A percentile compares a stretch with the other conserved stretches of the same genome.
Evolutionary conservation across 1,140 invertebrate species (phyloP).

Genomic region (Drosophila tristis): DNA sequence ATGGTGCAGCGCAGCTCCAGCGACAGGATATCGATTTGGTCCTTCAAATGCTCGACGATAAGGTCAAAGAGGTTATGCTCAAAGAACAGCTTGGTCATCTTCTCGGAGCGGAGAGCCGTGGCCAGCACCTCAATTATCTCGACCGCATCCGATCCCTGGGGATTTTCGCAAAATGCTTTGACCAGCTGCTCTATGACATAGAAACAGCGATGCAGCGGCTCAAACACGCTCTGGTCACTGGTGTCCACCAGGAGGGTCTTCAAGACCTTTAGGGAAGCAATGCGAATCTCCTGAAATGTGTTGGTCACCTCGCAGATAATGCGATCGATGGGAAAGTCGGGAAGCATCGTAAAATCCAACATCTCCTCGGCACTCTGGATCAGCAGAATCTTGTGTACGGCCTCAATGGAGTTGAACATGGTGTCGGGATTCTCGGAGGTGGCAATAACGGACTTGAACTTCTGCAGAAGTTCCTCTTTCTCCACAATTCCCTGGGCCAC

Average conservation of each 20-base stretch:
- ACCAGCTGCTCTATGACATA: conserved; percentile 71
- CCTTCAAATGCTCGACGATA: conserved; percentile 51
- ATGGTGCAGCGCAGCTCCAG: conserved; percentile 56
- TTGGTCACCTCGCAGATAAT: conserved; percentile 71
- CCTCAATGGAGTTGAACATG: conserved; percentile 64
- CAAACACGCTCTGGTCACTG: conserved; percentile 54
- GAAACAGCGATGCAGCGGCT: conserved; percentile 46
- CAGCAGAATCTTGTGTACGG: conserved; percentile 63
- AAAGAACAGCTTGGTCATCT: conserved; percentile 77
- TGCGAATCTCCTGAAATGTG: conserved; percentile 66
- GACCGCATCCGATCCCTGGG: conserved; percentile 34
- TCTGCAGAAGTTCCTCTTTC: conserved; percentile 56
- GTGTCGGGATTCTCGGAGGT: conserved; percentile 74
- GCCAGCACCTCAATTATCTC: conserved; percentile 70
- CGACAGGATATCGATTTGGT: conserved; percentile 23
- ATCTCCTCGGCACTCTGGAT: conserved; percentile 57
- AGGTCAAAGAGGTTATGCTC: conserved; percentile 77
- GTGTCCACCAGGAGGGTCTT: conserved; percentile 63
- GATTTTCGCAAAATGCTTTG: conserved; percentile 56
- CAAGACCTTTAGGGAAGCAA: conserved; percentile 56
- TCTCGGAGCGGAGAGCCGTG: conserved; percentile 68
- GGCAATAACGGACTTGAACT: conserved; percentile 53
- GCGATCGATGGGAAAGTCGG: conserved; percentile 67
- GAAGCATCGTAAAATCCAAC: conserved; percentile 49
- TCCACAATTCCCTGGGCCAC: conserved; percentile 50